Conservation (phyloP, 2,797 vertebrate species). For the Erethizon dorsatum region DNA sequence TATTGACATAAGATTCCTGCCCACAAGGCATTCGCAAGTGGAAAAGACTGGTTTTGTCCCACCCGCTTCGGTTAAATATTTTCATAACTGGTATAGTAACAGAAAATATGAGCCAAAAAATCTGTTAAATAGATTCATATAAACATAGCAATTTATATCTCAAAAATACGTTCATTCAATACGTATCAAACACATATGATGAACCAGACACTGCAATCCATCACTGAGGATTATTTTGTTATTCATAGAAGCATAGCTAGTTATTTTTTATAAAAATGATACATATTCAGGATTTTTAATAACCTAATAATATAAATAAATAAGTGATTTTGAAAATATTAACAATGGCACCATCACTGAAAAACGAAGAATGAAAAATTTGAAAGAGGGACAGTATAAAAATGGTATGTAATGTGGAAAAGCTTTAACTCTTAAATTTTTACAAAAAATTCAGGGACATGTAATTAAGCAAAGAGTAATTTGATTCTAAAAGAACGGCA, state of each 20-base stretch:
- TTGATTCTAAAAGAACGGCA: not conserved
- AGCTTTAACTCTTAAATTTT: too few species aligned
- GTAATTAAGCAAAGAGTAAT: not conserved
- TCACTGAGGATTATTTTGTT: not conserved
- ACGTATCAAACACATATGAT: not conserved
- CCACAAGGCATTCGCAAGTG: not conserved
- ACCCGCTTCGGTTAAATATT: not conserved
- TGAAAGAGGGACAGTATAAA: too few species aligned
- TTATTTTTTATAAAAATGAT: too few species aligned
- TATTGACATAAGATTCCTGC: not conserved
- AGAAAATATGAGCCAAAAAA: not conserved
- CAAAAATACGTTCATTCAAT: not conserved
- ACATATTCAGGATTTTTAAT: too few species aligned
- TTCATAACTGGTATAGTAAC: not conserved
- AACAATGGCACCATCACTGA: too few species aligned
- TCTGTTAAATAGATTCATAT: too few species aligned
- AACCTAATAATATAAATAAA: too few species aligned
- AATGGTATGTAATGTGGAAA: too few species aligned
- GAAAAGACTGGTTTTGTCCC: not conserved
- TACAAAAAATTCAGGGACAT: too few species aligned
- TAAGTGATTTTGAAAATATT: too few species aligned
- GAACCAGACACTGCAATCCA: not conserved
- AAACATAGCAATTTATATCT: not conserved
- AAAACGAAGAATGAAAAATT: too few species aligned
- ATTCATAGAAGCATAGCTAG: not conserved